Base-by-base conservation (phyloP, 2,888 invertebrate genomes). In the Liposcelis brunnea region DNA sequence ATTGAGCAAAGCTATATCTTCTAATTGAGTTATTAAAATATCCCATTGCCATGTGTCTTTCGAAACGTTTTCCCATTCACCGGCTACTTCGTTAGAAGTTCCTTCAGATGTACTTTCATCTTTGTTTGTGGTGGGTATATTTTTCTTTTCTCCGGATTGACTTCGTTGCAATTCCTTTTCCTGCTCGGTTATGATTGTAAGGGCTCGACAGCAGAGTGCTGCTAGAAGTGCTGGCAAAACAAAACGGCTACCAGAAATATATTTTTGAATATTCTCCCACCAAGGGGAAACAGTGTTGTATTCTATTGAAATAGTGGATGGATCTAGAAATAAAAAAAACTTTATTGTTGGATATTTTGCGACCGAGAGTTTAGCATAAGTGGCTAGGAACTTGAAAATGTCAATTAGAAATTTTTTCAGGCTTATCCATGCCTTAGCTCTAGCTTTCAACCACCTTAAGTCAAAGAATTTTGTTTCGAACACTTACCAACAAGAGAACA, bases 31-130 rank as follows among this genome's bases (percentile, higher is more conserved):
- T 34, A 87, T 80, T 1, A 93, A 66, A 42, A 87, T 65, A 12
- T 82, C 80, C 85, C 93, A 93, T 58, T 82, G 78, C 35, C 87
- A 81, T 54, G 78, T 76, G 58, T 93, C 93, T 52, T 81, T 75
- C 2, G 86, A 81, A 44, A 90, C 74, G 44, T 78, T 76, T 59
- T 86, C 86, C 85, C 86, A 90, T 36, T 69, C n/a, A n/a, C n/a
- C n/a, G n/a, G n/a, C n/a, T n/a, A n/a, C n/a, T n/a, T n/a, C 72
- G 43, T 58, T 60, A 2, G 56, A 43, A 3, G 16, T 21, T 45
- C 47, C 44, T 43, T 36, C n/a, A 26, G 35, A 31, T n/a, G n/a
- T n/a, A n/a, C n/a, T n/a, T 26, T 26, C 26, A 4, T 8, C 26
- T 26, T 4, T 4, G 26, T 26, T 6, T 26, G 26, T 6, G 26